Conservation (phyloP, 2,113 vertebrate genomes). For the Cyprinodon variegatus region DNA sequence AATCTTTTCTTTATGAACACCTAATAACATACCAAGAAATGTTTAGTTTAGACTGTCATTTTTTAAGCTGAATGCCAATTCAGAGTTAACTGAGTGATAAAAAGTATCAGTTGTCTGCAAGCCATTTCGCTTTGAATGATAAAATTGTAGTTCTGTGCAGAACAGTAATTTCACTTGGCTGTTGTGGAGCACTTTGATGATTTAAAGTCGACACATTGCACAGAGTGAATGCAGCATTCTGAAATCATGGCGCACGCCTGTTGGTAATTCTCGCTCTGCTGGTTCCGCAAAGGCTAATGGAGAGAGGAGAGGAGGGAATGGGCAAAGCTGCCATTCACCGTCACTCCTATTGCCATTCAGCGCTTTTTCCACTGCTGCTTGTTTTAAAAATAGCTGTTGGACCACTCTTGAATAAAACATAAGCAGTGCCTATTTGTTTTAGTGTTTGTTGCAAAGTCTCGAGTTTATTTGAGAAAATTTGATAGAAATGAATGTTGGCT, state of each 20-base stretch:
- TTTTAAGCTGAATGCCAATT: too few species aligned
- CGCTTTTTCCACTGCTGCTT: not conserved
- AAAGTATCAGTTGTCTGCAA: not conserved
- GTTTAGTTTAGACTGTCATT: too few species aligned
- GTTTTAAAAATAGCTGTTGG: conserved; percentile 57
- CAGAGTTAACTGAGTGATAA: too few species aligned
- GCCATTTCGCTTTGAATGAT: not conserved
- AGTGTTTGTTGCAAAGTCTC: conserved; percentile 21
- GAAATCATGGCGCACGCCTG: conserved; percentile 44
- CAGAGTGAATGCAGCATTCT: conserved; percentile 49
- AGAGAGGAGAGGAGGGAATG: conserved; percentile 39
- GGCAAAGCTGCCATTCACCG: conserved; percentile 55
- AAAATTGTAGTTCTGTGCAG: not conserved
- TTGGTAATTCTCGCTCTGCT: conserved; percentile 38
- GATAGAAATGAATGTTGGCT: conserved; percentile 7
- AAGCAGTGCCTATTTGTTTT: conserved; percentile 21
- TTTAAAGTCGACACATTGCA: conserved; percentile 41
- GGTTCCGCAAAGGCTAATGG: conserved; percentile 51
- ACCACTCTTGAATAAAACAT: conserved; percentile 65
- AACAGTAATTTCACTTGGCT: conserved; percentile 22
- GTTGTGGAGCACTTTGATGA: conserved; percentile 35
- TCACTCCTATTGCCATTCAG: conserved; percentile 1
- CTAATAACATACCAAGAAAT: too few species aligned
- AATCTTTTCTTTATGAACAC: too few species aligned
- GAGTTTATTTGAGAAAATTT: conserved; percentile 16